Evolutionary conservation across 2,797 vertebrate genomes (phyloP).

Genomic region (Hypotaenidia philippensis): DNA sequence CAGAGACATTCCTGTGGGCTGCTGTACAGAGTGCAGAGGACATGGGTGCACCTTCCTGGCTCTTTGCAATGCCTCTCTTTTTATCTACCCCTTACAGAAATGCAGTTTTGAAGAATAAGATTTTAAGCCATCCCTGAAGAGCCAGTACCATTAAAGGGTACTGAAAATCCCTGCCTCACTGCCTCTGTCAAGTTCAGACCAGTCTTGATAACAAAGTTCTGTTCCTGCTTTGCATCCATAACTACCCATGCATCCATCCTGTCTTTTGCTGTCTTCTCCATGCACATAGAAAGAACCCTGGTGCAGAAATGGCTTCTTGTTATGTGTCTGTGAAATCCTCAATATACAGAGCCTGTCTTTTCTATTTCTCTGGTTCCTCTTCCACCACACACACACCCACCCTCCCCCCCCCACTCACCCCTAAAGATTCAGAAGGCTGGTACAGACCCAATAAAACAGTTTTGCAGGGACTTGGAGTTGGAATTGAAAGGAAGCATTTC

Average conservation of each 20-base stretch:
- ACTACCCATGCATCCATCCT: not conserved
- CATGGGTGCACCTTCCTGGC: not conserved
- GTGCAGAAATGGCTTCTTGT: not conserved
- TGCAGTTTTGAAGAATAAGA: not conserved
- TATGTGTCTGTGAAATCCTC: not conserved
- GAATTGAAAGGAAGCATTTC: not conserved
- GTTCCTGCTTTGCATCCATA: not conserved
- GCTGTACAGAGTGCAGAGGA: not conserved
- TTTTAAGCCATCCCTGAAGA: conserved; percentile 17
- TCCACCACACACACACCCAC: not conserved
- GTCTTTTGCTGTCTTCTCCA: not conserved
- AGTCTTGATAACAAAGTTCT: not conserved
- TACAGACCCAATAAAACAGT: not conserved
- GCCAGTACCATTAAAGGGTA: conserved; percentile 34
- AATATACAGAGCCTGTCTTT: not conserved
- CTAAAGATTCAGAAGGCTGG: not conserved
- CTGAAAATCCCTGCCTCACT: not conserved
- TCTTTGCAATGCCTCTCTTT: not conserved
- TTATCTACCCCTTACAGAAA: not conserved
- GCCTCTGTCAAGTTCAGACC: not conserved
- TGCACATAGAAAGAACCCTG: conserved; percentile 1
- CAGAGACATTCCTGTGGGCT: not conserved
- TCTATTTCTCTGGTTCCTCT: not conserved
- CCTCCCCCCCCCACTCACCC: too few species aligned
- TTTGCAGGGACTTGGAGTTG: not conserved